Conservation (phyloP, 2,113 vertebrate genomes). For the Antennarius striatus region DNA sequence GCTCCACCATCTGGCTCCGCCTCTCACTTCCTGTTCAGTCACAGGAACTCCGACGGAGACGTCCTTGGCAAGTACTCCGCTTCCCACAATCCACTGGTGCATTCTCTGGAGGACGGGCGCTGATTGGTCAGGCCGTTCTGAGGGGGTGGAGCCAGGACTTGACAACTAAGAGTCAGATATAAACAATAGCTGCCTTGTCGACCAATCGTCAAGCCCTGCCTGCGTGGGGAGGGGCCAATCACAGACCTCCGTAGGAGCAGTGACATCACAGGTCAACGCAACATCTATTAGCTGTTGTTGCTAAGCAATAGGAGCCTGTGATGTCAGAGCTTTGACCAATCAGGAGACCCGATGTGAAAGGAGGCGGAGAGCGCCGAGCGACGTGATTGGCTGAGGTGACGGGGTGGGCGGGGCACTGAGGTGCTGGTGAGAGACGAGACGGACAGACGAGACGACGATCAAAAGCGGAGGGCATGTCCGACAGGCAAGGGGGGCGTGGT, state of each 20-base stretch:
- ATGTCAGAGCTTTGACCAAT: slow-evolving; percentile 41
- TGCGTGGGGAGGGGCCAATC: slow-evolving; percentile 32
- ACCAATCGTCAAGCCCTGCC: slow-evolving; percentile 49
- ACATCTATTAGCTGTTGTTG: slow-evolving; percentile 8
- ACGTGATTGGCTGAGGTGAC: background rate
- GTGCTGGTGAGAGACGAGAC: slow-evolving; percentile 60
- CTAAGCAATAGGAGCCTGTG: slow-evolving; percentile 12
- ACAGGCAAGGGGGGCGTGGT: background rate
- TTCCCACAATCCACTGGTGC: slow-evolving; percentile 11
- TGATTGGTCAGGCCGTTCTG: background rate
- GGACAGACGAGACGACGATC: slow-evolving; percentile 13
- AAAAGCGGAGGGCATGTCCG: background rate
- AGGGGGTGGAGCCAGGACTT: background rate
- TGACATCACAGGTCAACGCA: slow-evolving; percentile 24
- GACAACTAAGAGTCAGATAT: slow-evolving; percentile 30
- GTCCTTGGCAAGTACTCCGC: background rate
- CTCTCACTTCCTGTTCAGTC: background rate
- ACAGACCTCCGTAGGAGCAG: slow-evolving; percentile 5
- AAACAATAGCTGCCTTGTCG: slow-evolving; percentile 73
- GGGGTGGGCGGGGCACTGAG: slow-evolving; percentile 32
- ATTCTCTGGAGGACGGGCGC: background rate
- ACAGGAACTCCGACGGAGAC: background rate
- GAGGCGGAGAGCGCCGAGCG: background rate
- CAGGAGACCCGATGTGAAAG: slow-evolving; percentile 16
- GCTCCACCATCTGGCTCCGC: background rate